Evolutionary conservation across 1,140 invertebrate species (phyloP).

Genomic region (Atta texana): DNA sequence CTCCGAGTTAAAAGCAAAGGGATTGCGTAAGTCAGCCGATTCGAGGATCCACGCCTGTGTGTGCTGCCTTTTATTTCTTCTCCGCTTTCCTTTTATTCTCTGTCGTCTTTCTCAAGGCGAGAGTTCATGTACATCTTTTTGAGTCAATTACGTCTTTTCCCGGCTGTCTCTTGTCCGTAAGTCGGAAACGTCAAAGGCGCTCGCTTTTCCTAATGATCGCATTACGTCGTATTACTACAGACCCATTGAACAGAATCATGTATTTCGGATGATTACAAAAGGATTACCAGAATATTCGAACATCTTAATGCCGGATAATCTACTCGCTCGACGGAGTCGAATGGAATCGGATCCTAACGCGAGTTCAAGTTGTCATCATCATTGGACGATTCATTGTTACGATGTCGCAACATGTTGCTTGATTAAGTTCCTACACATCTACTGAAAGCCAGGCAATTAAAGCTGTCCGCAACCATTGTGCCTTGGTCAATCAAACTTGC

Average conservation of each 20-base stretch:
- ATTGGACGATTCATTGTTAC: slow-evolving; percentile 32
- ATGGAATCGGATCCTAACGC: slow-evolving; percentile 30
- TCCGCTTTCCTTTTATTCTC: slow-evolving; percentile 27
- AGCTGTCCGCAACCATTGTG: slow-evolving; percentile 40
- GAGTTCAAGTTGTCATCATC: slow-evolving; percentile 28
- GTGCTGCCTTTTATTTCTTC: slow-evolving; percentile 48
- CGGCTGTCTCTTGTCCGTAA: slow-evolving; percentile 32
- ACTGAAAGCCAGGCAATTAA: slow-evolving; percentile 49
- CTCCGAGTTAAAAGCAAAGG: slow-evolving; percentile 70
- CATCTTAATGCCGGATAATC: slow-evolving; percentile 18
- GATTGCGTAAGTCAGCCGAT: slow-evolving; percentile 74
- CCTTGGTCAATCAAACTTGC: slow-evolving; percentile 45
- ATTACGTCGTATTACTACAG: slow-evolving; percentile 56
- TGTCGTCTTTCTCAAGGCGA: not conserved
- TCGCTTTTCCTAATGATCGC: slow-evolving; percentile 40
- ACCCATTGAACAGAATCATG: slow-evolving; percentile 33
- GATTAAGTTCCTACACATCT: slow-evolving; percentile 46
- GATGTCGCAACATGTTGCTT: slow-evolving; percentile 37
- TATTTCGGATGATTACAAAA: slow-evolving; percentile 47
- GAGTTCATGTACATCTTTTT: slow-evolving; percentile 66
- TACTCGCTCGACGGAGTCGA: slow-evolving; percentile 17
- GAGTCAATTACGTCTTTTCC: slow-evolving; percentile 63
- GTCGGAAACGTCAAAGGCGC: slow-evolving; percentile 48
- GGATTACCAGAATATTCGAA: slow-evolving; percentile 46
- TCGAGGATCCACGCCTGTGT: slow-evolving; percentile 68